Evolutionary conservation across 2,888 invertebrate species (phyloP), one percentile per base, ranked within the genome.

Genomic region (Octonoba sinensis): DNA sequence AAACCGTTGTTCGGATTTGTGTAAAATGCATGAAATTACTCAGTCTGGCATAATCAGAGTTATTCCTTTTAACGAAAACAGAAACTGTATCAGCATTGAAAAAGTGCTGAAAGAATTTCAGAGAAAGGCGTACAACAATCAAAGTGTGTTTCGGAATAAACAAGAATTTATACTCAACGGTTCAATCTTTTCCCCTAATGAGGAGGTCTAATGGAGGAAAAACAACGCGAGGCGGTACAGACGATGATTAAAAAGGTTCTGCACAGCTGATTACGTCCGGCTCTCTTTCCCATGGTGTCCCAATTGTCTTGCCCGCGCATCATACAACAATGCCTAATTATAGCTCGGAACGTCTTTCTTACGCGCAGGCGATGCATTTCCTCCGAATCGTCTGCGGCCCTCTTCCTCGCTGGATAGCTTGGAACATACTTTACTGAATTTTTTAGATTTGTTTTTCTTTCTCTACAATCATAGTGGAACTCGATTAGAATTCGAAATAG

Each of bases 241-340:
- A 62, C 6, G 18, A 72, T 79, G 72, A 79, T 79, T 79, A 79
- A 66, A 79, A 66, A 71, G 47, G 78, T 67, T 79, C 78, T 66
- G 65, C 72, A 72, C 72, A 72, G 67, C 49, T 79, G 78, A 79
- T 77, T 77, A 77, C 71, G 77, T 65, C 56, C 51, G 65, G 56
- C 65, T 46, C 46, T 27, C 54, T 64, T 24, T 56, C 36, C 66
- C 11, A 69, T 44, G 59, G 64, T 72, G 49, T 60, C 66, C 66
- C 72, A 77, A 77, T 77, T 77, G 64, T 71, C 66, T 74, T 65
- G 46, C 64, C 54, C 65, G 36, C 24, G 57, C 70, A 51, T 64
- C 60, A 72, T 62, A 51, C 56, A 72, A 79, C 78, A 65, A 71
- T 54, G 72, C 67, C 78, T 79, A 79, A 79, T 79, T 79, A 72